phyloP scores from a whole-genome alignment of 37 sponge, comb jelly and placozoan species.

The Hormiphora californensis region DNA sequence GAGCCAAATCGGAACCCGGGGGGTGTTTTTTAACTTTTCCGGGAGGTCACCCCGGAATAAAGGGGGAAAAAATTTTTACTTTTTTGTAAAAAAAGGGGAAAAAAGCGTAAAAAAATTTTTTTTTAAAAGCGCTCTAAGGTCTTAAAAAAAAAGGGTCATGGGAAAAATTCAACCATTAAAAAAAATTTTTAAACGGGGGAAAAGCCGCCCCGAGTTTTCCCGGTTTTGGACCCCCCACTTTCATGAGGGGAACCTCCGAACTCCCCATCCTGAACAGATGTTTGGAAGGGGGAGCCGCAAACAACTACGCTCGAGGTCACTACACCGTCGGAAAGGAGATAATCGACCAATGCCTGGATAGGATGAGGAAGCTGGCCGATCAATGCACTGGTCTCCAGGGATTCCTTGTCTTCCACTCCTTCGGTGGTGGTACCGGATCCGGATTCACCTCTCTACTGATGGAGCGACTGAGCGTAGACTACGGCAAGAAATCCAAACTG shows the following conservation, averaged over 20 bases:
- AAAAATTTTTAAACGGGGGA: too few relatives aligned
- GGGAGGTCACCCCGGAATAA: too few relatives aligned
- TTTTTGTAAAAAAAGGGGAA: too few relatives aligned
- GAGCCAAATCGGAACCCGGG: too few relatives aligned
- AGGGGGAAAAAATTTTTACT: too few relatives aligned
- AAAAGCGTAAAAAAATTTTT: too few relatives aligned
- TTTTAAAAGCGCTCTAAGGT: too few relatives aligned
- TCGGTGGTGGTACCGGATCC: slow-evolving; percentile 97
- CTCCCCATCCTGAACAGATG: neutral
- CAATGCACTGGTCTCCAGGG: slow-evolving; percentile 88
- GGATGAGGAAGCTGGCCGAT: slow-evolving; percentile 83
- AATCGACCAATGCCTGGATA: slow-evolving; percentile 75
- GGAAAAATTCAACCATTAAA: too few relatives aligned
- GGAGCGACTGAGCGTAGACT: slow-evolving; percentile 95
- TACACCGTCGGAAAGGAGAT: slow-evolving; percentile 91
- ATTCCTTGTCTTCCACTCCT: slow-evolving; percentile 88
- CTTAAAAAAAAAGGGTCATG: too few relatives aligned
- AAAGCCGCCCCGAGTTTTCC: too few relatives aligned
- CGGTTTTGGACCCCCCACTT: too few relatives aligned
- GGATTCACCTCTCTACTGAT: slow-evolving; percentile 93
- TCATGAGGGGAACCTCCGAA: neutral
- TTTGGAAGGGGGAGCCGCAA: slow-evolving; percentile 84
- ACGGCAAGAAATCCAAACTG: slow-evolving; percentile 94
- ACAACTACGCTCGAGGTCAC: slow-evolving; percentile 98
- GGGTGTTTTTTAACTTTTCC: too few relatives aligned